Base-by-base conservation (phyloP, 2,888 invertebrate genomes). In the Odontocerum albicorne region DNA sequence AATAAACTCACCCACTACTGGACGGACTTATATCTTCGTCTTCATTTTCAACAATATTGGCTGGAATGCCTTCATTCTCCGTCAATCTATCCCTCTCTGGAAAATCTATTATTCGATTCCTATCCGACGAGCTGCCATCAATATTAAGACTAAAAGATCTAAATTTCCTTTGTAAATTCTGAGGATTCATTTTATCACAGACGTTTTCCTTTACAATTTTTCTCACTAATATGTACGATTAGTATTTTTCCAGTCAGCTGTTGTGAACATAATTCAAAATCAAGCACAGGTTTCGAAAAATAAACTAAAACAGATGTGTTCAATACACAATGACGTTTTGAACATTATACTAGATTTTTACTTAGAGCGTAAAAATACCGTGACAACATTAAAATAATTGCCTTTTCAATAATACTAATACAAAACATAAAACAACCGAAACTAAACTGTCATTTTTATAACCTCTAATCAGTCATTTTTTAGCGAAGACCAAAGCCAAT, bases 1-100 rank as follows among this genome's bases (percentile, higher is more conserved):
- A 27, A 27, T 7, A 7, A 27, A 27, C 27, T 7, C 10, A 27
- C 27, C 27, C 27, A 27, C 46, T 46, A 35, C 46, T 46, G 3
- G 19, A 20, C 33, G 17, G 33, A 33, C 35, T 35, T 33, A n/a
- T 35, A 21, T 46, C 36, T 35, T 35, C 35, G 15, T 36, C 46
- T 35, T n/a, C 46, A 8, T 15, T 35, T 20, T 15, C 15, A 6
- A 46, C 35, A 35, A 36, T 13, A 22, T 20, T 42, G 8, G 51
- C 56, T 2, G 56, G 56, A 46, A 56, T 42, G 13, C 51, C 35
- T 20, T 13, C 39, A 6, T 35, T 12, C 32, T 56, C 51, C 3
- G 51, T 40, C 2, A 45, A n/a, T 2, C 39, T 46, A 27, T 51
- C 35, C n/a, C 13, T 16, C 17, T 56, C 56, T 7, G 46, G 22